Evolutionary conservation across 2,797 vertebrate species (phyloP).

Genomic region (Setipinna tenuifilis): DNA sequence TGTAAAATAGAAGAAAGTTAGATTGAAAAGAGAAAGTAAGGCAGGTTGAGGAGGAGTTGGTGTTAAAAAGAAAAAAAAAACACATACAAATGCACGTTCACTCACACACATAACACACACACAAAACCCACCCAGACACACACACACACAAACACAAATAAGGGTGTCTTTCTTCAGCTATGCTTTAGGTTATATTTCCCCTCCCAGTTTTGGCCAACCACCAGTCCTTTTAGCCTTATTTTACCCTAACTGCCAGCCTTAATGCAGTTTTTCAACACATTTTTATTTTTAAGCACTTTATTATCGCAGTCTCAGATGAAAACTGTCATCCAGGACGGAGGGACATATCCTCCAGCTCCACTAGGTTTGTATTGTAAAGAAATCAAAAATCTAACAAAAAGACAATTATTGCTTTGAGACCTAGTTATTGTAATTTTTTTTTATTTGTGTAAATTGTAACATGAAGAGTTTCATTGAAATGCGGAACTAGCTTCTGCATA

Average conservation of each 20-base stretch:
- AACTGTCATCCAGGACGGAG: constrained; percentile 39
- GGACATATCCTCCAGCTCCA: constrained; percentile 51
- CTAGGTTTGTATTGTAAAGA: not conserved
- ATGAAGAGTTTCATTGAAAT: constrained; percentile 35
- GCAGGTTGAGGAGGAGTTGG: not conserved
- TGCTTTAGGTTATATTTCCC: constrained; percentile 13
- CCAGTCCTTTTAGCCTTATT: constrained; percentile 6
- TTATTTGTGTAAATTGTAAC: constrained; percentile 40
- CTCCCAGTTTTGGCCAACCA: not conserved
- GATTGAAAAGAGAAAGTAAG: not conserved
- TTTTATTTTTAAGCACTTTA: constrained; percentile 55
- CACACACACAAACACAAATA: constrained; percentile 4
- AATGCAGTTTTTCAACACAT: constrained; percentile 37
- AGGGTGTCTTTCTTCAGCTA: not conserved
- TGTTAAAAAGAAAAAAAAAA: not conserved
- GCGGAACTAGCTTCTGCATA: constrained; percentile 42
- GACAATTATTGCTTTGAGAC: constrained; percentile 2
- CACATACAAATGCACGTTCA: not conserved
- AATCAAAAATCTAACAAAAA: not conserved
- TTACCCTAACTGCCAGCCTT: constrained; percentile 38
- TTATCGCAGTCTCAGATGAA: constrained; percentile 41
- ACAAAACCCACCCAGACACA: constrained; percentile 9
- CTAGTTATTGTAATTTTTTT: constrained; percentile 19
- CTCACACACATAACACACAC: not conserved
- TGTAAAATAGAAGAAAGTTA: not conserved